Evolutionary conservation across 2,888 invertebrate species (phyloP).

Genomic region (Nycteola revayana): DNA sequence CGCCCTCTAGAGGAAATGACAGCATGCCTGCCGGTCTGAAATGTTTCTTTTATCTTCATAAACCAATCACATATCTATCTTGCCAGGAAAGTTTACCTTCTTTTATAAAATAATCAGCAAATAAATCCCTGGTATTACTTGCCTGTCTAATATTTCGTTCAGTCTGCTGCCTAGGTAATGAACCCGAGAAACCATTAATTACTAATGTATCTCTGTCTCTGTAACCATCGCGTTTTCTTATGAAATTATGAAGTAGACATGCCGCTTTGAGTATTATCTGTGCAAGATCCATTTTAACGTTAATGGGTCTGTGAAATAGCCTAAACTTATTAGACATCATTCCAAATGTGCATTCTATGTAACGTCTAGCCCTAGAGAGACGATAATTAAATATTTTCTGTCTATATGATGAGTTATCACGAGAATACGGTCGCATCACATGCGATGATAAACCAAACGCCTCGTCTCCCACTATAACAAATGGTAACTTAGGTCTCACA

Average conservation of each 20-base stretch:
- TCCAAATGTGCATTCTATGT: constrained; percentile 23
- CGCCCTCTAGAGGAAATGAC: no score
- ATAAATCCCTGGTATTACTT: no score
- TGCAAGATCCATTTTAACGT: constrained; percentile 19
- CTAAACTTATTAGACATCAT: constrained; percentile 26
- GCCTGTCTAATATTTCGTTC: no score
- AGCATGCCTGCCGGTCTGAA: no score
- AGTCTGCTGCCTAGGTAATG: no score
- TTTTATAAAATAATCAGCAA: constrained; percentile 23
- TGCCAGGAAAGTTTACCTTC: constrained; percentile 24
- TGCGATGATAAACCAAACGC: constrained; percentile 20
- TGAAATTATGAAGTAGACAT: constrained; percentile 17
- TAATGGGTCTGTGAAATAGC: constrained; percentile 23
- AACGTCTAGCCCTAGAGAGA: constrained; percentile 22
- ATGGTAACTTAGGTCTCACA: no score
- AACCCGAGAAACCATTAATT: no score
- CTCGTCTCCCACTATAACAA: constrained; percentile 22
- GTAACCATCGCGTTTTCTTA: constrained; percentile 8
- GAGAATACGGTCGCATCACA: constrained; percentile 28
- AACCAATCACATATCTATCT: no score
- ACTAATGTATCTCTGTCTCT: constrained; percentile 19
- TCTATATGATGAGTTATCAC: no score
- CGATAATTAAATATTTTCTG: constrained; percentile 21
- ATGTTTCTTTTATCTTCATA: no score
- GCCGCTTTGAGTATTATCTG: constrained; percentile 16